Evolutionary conservation across 2,888 invertebrate genomes (phyloP).

Genomic region (Orgyia antiqua): DNA sequence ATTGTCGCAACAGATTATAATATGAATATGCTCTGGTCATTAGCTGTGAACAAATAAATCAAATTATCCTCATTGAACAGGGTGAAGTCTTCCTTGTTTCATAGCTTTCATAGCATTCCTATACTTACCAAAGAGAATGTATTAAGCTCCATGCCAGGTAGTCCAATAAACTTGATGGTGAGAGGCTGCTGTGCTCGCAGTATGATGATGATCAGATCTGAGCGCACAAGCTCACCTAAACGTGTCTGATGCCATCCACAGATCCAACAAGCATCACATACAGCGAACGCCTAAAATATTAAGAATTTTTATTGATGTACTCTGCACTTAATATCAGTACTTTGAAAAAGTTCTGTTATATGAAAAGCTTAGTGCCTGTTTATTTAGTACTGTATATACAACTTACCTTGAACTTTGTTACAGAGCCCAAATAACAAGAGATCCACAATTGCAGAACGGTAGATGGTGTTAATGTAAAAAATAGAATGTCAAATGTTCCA

Average conservation of each 20-base stretch:
- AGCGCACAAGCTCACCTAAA: slow-evolving; percentile 36
- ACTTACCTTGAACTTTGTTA: slow-evolving; percentile 47
- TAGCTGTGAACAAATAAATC: no score
- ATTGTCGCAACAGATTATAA: no score
- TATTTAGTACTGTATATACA: no score
- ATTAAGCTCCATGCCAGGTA: slow-evolving; percentile 49
- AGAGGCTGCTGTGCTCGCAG: slow-evolving; percentile 46
- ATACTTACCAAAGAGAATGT: slow-evolving; percentile 51
- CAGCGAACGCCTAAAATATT: slow-evolving; percentile 39
- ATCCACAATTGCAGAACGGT: slow-evolving; percentile 49
- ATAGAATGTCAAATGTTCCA: slow-evolving; percentile 43
- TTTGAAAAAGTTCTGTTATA: no score
- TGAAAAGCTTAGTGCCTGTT: no score
- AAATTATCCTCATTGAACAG: no score
- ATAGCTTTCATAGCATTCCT: no score
- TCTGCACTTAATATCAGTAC: no score
- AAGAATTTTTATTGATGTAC: no score
- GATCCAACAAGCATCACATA: slow-evolving; percentile 49
- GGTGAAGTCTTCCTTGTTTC: no score
- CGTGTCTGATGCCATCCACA: slow-evolving; percentile 50
- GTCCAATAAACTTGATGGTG: slow-evolving; percentile 47
- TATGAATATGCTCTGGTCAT: no score
- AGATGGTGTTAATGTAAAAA: slow-evolving; percentile 31
- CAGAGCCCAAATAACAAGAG: slow-evolving; percentile 55
- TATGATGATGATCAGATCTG: slow-evolving; percentile 43